Evolutionary conservation across 1,140 invertebrate species (phyloP), one percentile per base, ranked within the genome.

Genomic region (Cydia pomonella): DNA sequence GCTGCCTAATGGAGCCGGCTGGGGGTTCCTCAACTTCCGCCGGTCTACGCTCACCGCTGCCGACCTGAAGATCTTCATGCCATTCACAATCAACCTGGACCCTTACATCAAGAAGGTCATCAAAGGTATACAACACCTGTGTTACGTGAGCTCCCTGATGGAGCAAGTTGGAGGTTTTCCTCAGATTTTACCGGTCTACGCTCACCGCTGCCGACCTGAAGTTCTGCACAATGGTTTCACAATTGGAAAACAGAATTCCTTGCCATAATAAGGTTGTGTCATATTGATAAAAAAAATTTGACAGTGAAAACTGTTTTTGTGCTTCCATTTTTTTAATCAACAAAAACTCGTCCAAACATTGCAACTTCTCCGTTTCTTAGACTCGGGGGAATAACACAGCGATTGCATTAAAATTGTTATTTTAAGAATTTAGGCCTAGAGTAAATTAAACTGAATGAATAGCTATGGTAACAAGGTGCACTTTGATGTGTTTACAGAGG

Each of bases 1-100:
- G 98, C 84, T 97, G 97, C 0, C 93, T 99, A 4, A 93, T 99
- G 72, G 97, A 98, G 83, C 94, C 99, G 99, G 92, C 94, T 99
- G 77, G 98, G 99, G 82, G 64, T 99, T 99, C 89, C 93, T 99
- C 10, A 96, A 97, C 47, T 97, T 97, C 85, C 97, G 98, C 90
- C 96, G 97, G 78, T 95, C 95, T 1, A 96, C 96, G 89, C 93
- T 98, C 44, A 94, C 97, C 6, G 95, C 97, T 9, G 96, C 96
- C 73, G 98, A 99, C 89, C 94, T 99, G 83, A 98, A 98, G 87
- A 97, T 99, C 81, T 99, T 99, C 87, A 91, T 99, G 69, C 98
- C 98, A 0, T 99, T 99, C 85, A 99, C 98, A 12, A 99, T 99
- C 75, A 99, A 99, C 91, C 92, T 99, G 18, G 98, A 99, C 94